Conservation (phyloP, 2,797 vertebrate species). For the Crenichthys baileyi region DNA sequence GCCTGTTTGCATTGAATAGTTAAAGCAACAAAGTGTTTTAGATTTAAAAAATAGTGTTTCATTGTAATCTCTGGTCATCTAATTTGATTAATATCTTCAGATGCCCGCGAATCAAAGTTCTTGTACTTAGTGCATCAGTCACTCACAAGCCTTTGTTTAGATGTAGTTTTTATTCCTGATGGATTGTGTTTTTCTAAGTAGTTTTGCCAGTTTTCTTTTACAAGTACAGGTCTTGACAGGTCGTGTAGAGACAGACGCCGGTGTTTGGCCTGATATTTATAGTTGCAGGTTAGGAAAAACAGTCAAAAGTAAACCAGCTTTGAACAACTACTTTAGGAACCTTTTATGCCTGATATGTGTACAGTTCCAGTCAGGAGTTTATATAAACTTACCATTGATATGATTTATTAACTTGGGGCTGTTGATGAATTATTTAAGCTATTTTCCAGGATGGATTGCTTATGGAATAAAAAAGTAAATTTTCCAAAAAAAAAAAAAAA, state of each 20-base stretch:
- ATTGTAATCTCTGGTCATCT: slow-evolving; percentile 25
- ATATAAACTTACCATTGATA: background rate
- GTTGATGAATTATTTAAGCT: background rate
- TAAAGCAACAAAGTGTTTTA: slow-evolving; percentile 11
- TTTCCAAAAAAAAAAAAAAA: background rate
- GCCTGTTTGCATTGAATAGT: background rate
- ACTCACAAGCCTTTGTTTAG: slow-evolving; percentile 15
- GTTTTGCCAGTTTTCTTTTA: slow-evolving; percentile 4
- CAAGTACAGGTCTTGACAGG: slow-evolving; percentile 12
- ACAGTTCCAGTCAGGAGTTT: background rate
- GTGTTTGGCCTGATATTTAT: slow-evolving; percentile 1
- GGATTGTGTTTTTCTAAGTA: background rate
- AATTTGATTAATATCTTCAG: slow-evolving; percentile 12
- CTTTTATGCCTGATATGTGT: slow-evolving; percentile 1
- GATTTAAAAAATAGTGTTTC: slow-evolving; percentile 7
- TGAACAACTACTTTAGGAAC: slow-evolving; percentile 1
- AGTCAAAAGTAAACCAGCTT: background rate
- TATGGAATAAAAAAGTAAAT: background rate
- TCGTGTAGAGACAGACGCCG: background rate
- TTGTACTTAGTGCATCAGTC: slow-evolving; percentile 5
- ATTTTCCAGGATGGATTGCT: background rate
- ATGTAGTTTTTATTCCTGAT: slow-evolving; percentile 2
- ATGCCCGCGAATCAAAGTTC: slow-evolving; percentile 8
- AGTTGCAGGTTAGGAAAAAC: slow-evolving; percentile 3
- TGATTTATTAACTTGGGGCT: background rate